Base-by-base conservation (phyloP, 2,888 invertebrate species). In the Heliconius sara region DNA sequence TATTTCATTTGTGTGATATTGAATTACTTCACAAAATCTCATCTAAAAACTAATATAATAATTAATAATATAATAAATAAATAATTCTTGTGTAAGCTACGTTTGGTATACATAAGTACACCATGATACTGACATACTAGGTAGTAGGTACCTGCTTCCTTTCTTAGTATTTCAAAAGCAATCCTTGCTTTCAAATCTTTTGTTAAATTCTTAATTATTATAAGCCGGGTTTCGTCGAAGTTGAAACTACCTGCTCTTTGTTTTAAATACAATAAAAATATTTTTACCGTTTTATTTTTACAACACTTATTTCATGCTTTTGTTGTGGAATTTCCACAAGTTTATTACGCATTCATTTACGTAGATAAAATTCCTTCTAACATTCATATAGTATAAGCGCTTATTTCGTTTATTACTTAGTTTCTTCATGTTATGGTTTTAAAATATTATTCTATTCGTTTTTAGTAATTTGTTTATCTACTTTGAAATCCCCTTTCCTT, bases 321-420 rank as follows among this genome's bases (percentile, higher is more conserved):
- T 68, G 4, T 39, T 39, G 25, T 25, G 68, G 68, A 68, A 39
- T 68, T 68, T 68, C 67, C 67, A 39, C 22, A 39, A 68, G 6
- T 67, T 43, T 68, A 68, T 68, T 39, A n/a, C n/a, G 12, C 39
- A n/a, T 39, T 68, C n/a, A n/a, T 68, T 43, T 12, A 68, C 39
- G 68, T 43, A 60, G 10, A 60, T 22, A 63, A 27, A n/a, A 63
- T 63, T 63, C 66, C 16, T 66, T 30, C 9, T 66, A 30, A 66
- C 9, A 66, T 30, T 66, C 9, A 30, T 16, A 66, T 16, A 65
- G 65, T 60, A 60, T n/a, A 9, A 10, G 22, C 22, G 22, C 57
- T 9, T 22, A 22, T 25, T 25, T 65, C 1, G 13, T 63, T 25
- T 27, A 16, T 65, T 65, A 27, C 65, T 16, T 43, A 39, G 12